Evolutionary conservation across 2,113 vertebrate genomes (phyloP), one percentile per base, ranked within the genome.

Genomic region (Synodontis membranacea): DNA sequence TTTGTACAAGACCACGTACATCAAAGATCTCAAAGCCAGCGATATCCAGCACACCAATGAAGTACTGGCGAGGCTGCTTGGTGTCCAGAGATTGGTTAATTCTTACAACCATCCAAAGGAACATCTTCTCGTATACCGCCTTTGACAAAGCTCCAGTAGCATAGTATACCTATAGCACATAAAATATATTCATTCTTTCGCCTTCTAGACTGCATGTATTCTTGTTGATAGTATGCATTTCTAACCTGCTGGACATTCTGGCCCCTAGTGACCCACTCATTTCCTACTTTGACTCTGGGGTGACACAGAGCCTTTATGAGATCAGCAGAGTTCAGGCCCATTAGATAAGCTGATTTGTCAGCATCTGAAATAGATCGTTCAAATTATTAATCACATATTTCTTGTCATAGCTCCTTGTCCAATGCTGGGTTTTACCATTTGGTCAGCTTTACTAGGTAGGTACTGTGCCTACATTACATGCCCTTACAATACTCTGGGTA

Each of bases 1-100:
- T 44, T 10, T 80, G 80, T 44, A 42, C 9, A 21, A 5, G 4
- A 39, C n/a, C 56, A 88, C 91, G 89, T 74, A 94, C 93, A 82
- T 95, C 94, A 91, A 94, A 95, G 80, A 94, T 95, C 50, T 95
- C 95, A 94, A 95, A 95, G 42, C 94, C 94, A 88, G 94, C 94
- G 21, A 95, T 95, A 86, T 95, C 95, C 85, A 95, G 90, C 4
- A 95, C 94, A 54, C 95, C 95, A 58, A 95, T 95, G 84, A 95
- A 95, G 88, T 95, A 94, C 86, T 95, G 95, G 11, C 95, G 93
- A 0, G 94, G 91, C 83, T 95, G 93, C 74, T 68, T 95, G 56
- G 95, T 95, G 83, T 95, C 94, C 84, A 95, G 87, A 0, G 94
- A 94, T 5, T 95, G 94, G 86, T 95, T 95, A 9, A 95, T 95